These are phyloP conservation scores for Patella ulyssiponensis DNA, from an alignment of 2,888 invertebrate species.

Conservation along the genomic window DNA sequence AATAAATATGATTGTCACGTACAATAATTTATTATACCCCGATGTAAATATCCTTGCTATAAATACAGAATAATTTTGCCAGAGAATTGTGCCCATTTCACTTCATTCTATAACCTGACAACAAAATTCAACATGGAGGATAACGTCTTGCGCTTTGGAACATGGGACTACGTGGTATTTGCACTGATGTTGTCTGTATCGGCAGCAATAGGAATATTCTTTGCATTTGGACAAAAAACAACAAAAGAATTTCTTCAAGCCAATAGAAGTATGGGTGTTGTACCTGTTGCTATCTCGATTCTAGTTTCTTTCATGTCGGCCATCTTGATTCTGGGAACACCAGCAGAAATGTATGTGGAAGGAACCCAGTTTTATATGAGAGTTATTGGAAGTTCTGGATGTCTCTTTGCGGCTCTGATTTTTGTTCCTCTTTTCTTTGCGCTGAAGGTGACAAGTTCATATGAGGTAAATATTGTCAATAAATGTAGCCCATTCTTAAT, in stretches of 20 bases:
- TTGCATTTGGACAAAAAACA: slow-evolving; percentile 52
- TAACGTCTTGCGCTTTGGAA: neutral
- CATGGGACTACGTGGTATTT: slow-evolving; percentile 53
- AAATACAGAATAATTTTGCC: too few relatives aligned
- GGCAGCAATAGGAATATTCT: slow-evolving; percentile 53
- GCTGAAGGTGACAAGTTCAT: slow-evolving; percentile 54
- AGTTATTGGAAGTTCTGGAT: slow-evolving; percentile 32
- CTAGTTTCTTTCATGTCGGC: slow-evolving; percentile 67
- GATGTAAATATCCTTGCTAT: too few relatives aligned
- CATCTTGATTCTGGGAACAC: slow-evolving; percentile 61
- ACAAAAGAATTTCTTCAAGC: slow-evolving; percentile 59
- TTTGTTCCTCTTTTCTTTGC: slow-evolving; percentile 59
- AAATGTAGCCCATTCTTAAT: too few relatives aligned
- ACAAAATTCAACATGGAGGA: neutral
- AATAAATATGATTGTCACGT: too few relatives aligned
- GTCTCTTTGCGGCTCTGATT: slow-evolving; percentile 41
- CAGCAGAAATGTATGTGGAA: slow-evolving; percentile 61
- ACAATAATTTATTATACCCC: too few relatives aligned
- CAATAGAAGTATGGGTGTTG: slow-evolving; percentile 52
- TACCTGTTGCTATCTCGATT: slow-evolving; percentile 57
- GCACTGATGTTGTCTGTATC: slow-evolving; percentile 45
- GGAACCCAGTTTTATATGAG: slow-evolving; percentile 52
- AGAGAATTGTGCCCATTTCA: too few relatives aligned
- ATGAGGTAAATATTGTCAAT: slow-evolving; percentile 45
- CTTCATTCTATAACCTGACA: neutral